These are phyloP conservation scores for Archivesica marissinica DNA, from an alignment of 1,140 invertebrate genomes.

Conservation along the genomic window DNA sequence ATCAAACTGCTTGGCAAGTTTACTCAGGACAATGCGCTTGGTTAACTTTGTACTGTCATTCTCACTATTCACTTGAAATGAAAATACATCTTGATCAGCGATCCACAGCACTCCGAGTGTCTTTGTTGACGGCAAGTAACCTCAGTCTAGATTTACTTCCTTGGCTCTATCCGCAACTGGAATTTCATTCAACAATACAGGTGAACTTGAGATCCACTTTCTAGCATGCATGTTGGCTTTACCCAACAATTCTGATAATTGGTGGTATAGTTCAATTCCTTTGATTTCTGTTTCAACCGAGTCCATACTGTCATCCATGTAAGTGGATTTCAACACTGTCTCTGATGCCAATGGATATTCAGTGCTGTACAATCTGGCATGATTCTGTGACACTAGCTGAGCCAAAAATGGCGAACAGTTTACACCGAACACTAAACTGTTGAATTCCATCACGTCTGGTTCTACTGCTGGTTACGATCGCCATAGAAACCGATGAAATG, in stretches of 20 bases:
- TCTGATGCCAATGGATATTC: slow-evolving; percentile 22
- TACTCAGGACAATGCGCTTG: slow-evolving; percentile 30
- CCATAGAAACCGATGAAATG: slow-evolving; percentile 53
- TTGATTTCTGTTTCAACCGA: not conserved
- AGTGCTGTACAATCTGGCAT: not conserved
- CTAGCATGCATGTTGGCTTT: slow-evolving; percentile 6
- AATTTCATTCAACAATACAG: not conserved
- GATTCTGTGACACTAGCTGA: slow-evolving; percentile 18
- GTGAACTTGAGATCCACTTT: slow-evolving; percentile 21
- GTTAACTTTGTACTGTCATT: not conserved
- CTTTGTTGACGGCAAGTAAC: slow-evolving; percentile 28
- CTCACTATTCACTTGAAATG: not conserved
- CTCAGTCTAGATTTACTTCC: not conserved
- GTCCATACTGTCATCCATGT: slow-evolving; percentile 26
- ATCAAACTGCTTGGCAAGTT: slow-evolving; percentile 6
- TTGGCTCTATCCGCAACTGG: not conserved
- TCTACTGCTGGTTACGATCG: not conserved
- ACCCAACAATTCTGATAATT: not conserved
- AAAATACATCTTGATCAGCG: slow-evolving; percentile 40
- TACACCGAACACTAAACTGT: slow-evolving; percentile 50
- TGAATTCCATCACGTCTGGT: slow-evolving; percentile 39
- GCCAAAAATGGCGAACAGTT: slow-evolving; percentile 52
- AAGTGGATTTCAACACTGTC: slow-evolving; percentile 14
- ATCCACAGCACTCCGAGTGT: slow-evolving; percentile 55
- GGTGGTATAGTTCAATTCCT: not conserved